Percentiles rank a stretch among this genome's conserved stretches.
phyloP scores from a whole-genome alignment of 53 echinoderm and acorn worm species.

The Crossaster papposus region DNA sequence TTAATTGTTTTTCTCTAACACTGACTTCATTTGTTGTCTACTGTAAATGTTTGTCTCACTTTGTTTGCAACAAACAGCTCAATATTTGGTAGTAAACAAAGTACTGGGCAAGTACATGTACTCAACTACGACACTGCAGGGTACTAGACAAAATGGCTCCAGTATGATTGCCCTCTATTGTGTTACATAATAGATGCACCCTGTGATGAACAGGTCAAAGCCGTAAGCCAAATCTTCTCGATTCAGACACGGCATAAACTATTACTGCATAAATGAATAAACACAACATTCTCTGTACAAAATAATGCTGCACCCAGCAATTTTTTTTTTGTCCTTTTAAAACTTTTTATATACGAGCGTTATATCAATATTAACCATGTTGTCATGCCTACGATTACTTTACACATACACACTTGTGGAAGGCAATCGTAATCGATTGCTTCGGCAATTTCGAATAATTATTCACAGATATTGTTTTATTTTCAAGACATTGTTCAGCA shows the following conservation, averaged over 20 bases:
- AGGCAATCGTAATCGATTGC: background rate
- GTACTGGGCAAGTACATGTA: no score
- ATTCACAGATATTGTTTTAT: conserved; percentile 9
- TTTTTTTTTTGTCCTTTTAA: background rate
- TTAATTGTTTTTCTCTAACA: no score
- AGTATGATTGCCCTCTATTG: conserved; percentile 5
- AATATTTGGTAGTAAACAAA: no score
- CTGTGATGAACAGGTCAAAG: background rate
- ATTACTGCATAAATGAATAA: conserved; percentile 30
- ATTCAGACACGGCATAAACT: background rate
- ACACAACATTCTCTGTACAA: conserved; percentile 38
- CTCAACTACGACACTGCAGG: no score
- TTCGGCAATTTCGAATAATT: conserved; percentile 3
- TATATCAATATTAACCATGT: conserved; percentile 22
- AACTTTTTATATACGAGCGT: background rate
- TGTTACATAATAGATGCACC: background rate
- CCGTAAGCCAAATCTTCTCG: background rate
- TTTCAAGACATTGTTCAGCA: background rate
- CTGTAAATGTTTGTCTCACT: no score
- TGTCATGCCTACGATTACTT: conserved; percentile 5
- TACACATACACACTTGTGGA: conserved; percentile 32
- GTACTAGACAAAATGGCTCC: conserved; percentile 27
- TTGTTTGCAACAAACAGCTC: no score
- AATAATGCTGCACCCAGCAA: conserved; percentile 6
- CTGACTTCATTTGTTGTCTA: no score